Evolutionary conservation across 1,140 invertebrate genomes (phyloP).

Genomic region (Conus ventricosus): DNA sequence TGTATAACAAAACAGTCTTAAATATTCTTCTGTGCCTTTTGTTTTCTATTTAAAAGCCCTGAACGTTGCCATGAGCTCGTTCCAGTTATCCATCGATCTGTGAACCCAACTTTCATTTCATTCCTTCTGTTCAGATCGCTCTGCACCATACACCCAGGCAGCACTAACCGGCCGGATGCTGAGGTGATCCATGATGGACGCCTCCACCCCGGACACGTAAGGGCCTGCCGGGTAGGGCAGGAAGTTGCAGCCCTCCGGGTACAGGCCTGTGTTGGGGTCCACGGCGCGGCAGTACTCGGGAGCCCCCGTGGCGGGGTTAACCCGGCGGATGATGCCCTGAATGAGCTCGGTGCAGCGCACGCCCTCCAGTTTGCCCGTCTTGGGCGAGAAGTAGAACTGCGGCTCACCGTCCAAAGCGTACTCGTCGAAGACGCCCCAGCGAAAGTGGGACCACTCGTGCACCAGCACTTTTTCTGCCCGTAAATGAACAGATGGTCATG

Average conservation of each 20-base stretch:
- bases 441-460: conserved; percentile 81
- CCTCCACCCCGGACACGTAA: conserved; percentile 34
- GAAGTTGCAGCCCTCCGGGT: conserved; percentile 49
- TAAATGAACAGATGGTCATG: background rate
- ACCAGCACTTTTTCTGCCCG: conserved; percentile 77
- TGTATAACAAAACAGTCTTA: too few relatives aligned
- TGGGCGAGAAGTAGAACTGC: conserved; percentile 51
- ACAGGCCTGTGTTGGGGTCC: conserved; percentile 50
- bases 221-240: conserved; percentile 38
- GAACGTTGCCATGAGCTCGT: too few relatives aligned
- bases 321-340: conserved; percentile 37
- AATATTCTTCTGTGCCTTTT: too few relatives aligned
- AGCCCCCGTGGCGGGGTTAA: conserved; percentile 30
- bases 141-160: too few relatives aligned
- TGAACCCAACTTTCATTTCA: too few relatives aligned
- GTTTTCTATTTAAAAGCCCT: too few relatives aligned
- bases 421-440: conserved; percentile 84
- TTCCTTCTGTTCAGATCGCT: too few relatives aligned
- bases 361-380: conserved; percentile 45
- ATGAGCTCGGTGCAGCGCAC: conserved; percentile 46
- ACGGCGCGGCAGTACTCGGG: conserved; percentile 31
- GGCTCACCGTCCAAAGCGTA: conserved; percentile 79
- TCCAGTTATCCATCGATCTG: too few relatives aligned
- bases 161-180: conserved; percentile 39
- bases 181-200: conserved; percentile 60